Conservation (phyloP, 1,140 invertebrate species). For the Paralvinella palmiformis region DNA sequence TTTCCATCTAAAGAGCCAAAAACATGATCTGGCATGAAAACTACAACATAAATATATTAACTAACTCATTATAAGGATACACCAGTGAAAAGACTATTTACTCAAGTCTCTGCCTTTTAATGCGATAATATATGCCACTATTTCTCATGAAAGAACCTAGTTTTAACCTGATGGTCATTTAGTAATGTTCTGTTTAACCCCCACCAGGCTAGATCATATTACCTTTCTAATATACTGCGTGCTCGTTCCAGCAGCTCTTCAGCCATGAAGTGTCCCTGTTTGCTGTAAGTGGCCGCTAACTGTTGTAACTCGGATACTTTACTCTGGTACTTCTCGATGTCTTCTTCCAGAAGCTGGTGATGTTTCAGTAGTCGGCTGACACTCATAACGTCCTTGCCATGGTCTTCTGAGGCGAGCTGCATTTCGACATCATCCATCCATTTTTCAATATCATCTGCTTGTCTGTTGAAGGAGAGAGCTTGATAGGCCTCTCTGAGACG, state of each 20-base stretch:
- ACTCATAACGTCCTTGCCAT: conserved; percentile 90
- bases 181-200: too few relatives aligned
- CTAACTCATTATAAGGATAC: too few relatives aligned
- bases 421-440: conserved; percentile 98
- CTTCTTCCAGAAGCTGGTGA: conserved; percentile 90
- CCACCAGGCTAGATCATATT: too few relatives aligned
- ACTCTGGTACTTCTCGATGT: conserved; percentile 85
- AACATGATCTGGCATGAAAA: too few relatives aligned
- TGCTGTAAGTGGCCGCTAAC: conserved; percentile 82
- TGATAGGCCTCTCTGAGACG: conserved; percentile 78
- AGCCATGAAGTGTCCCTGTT: conserved; percentile 91
- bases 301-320: conserved; percentile 82
- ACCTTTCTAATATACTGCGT: conserved; percentile 55
- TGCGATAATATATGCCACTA: too few relatives aligned
- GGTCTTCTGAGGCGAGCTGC: conserved; percentile 90
- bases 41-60: too few relatives aligned
- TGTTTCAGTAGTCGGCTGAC: conserved; percentile 97
- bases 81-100: too few relatives aligned
- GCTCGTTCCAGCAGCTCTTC: conserved; percentile 84
- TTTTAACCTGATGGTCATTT: too few relatives aligned
- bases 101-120: too few relatives aligned
- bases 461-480: conserved; percentile 40
- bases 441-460: conserved; percentile 87
- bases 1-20: too few relatives aligned
- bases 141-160: too few relatives aligned